Evolutionary conservation across 2,888 invertebrate species (phyloP).

Genomic region (Drosophila neotestacea): DNA sequence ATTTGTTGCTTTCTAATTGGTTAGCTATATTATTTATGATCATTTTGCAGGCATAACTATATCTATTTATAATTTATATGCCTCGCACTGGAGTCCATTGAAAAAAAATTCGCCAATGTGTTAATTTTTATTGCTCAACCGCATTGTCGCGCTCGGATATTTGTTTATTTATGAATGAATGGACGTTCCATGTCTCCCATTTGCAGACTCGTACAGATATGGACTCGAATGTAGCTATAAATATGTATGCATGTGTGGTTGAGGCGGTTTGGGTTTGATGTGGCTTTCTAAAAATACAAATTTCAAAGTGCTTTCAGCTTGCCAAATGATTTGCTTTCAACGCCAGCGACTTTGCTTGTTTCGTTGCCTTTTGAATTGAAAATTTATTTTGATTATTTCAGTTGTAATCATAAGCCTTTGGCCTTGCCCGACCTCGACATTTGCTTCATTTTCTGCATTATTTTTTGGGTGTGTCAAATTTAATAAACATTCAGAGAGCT

Average conservation of each 20-base stretch:
- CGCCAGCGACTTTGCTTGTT: slow-evolving; percentile 10
- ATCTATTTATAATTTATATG: slow-evolving; percentile 58
- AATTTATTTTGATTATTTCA: slow-evolving; percentile 58
- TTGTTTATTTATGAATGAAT: slow-evolving; percentile 60
- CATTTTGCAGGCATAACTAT: slow-evolving; percentile 41
- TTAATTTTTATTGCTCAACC: slow-evolving; percentile 61
- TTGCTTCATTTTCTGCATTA: not conserved
- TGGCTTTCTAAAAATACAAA: slow-evolving; percentile 59
- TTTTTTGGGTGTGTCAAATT: slow-evolving; percentile 27
- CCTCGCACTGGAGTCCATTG: slow-evolving; percentile 16
- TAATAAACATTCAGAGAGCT: slow-evolving; percentile 24
- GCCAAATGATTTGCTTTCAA: slow-evolving; percentile 40
- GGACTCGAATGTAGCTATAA: not conserved
- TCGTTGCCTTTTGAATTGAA: slow-evolving; percentile 28
- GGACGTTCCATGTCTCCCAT: slow-evolving; percentile 15
- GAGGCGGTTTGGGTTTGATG: slow-evolving; percentile 51
- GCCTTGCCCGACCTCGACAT: slow-evolving; percentile 14
- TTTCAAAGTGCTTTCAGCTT: slow-evolving; percentile 39
- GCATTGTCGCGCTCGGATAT: slow-evolving; percentile 43
- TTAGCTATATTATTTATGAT: slow-evolving; percentile 59
- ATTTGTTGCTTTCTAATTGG: slow-evolving; percentile 62
- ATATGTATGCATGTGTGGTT: slow-evolving; percentile 6
- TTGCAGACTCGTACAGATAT: slow-evolving; percentile 1
- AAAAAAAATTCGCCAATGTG: slow-evolving; percentile 45
- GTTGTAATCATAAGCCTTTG: slow-evolving; percentile 23